Conservation (phyloP, 2,888 invertebrate species). For the Agapostemon virescens region DNA sequence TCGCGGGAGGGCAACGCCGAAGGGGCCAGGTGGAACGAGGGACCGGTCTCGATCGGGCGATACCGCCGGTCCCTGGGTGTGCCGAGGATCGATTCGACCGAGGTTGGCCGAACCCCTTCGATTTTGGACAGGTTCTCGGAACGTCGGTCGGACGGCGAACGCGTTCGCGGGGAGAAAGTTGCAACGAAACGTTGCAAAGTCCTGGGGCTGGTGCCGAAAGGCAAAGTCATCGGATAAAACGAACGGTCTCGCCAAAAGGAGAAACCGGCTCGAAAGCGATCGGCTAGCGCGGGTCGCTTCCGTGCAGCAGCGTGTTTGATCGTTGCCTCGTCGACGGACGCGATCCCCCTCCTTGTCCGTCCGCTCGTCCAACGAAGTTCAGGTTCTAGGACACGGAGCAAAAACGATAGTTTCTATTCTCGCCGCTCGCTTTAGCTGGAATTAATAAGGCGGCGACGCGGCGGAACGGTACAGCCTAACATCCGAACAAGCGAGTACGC, state of each 20-base stretch:
- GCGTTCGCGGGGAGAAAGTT: background rate
- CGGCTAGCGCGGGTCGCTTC: background rate
- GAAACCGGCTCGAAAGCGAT: constrained; percentile 14
- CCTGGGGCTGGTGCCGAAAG: background rate
- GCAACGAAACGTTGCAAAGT: background rate
- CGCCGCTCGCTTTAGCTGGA: constrained; percentile 11
- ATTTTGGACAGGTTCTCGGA: background rate
- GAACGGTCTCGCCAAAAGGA: background rate
- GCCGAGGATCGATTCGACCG: too few species aligned
- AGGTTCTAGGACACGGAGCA: constrained; percentile 6
- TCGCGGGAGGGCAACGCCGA: too few species aligned
- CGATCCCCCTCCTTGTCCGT: too few species aligned
- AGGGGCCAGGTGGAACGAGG: too few species aligned
- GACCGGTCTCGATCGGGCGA: too few species aligned
- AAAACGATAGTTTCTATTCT: constrained; percentile 23
- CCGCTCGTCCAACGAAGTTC: too few species aligned
- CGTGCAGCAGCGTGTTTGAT: background rate
- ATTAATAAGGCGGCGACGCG: background rate
- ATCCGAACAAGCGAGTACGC: background rate
- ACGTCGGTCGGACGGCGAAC: background rate
- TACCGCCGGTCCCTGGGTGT: too few species aligned
- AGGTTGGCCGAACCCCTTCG: background rate
- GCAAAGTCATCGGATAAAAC: constrained; percentile 11
- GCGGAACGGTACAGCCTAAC: background rate
- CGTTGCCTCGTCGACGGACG: background rate